Evolutionary conservation across 2,113 vertebrate genomes (phyloP), one percentile per base, ranked within the genome.

Genomic region (Lanius ludovicianus): DNA sequence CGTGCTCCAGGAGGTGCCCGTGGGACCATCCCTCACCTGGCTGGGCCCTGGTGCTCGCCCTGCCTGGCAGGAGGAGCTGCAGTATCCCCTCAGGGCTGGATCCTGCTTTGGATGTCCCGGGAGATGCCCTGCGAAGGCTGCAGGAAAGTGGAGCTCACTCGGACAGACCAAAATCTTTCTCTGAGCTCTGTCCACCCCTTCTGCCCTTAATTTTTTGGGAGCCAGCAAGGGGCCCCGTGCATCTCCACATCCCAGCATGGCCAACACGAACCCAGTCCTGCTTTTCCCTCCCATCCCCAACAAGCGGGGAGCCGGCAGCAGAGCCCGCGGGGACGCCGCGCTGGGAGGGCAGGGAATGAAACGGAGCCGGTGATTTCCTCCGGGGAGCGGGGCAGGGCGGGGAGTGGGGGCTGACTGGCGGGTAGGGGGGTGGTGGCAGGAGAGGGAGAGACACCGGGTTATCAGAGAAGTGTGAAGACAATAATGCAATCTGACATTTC

Each of bases 401-500:
- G 14, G 74, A 14, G 47, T 75, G 57, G 83, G 65, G 41, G 70
- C 39, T 33, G 75, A 78, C 80, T 17, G 57, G 21, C 30, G 56
- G 31, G 28, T 15, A 14, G 41, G n/a, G 56, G 56, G 87, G 70
- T 1, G 91, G 77, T 39, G 62, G 95, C 74, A 55, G 93, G 97
- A 84, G 94, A 88, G 96, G 89, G 97, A 97, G 97, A 97, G 97
- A 97, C 97, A 97, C 98, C 96, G 95, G 98, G 98, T 99, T 99
- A 99, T 98, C 98, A 99, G 98, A 98, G 98, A 98, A 99, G 98
- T 99, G 98, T 99, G 99, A 99, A 99, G 99, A 99, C 99, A 99
- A 99, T 99, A 99, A 99, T 99, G 98, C 99, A 99, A 99, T 99
- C 98, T 99, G 99, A 99, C 99, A 99, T 99, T 99, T 99, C 98